A percentile compares a stretch with the other conserved stretches of the same genome.
These are phyloP conservation scores for Bombus superbus DNA, from an alignment of 1,140 invertebrate species.

Conservation along the genomic window DNA sequence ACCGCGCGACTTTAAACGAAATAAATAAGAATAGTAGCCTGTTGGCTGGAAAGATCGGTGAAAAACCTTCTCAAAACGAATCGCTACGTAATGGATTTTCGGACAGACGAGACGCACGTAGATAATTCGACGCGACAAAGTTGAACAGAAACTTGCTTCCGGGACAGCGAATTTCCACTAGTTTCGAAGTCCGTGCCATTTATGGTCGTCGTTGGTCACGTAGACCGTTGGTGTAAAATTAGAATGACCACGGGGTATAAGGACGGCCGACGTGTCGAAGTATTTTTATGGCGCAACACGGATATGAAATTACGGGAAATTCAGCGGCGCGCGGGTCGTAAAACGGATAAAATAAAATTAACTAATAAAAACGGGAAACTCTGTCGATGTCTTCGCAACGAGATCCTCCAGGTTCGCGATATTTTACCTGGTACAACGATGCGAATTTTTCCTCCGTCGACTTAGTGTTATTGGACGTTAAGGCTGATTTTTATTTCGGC, in stretches of 20 bases:
- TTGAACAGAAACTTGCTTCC: background rate
- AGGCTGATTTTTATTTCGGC: background rate
- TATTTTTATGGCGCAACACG: background rate
- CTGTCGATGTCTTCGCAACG: background rate
- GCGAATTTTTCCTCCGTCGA: background rate
- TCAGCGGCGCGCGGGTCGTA: background rate
- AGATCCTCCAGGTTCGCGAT: background rate
- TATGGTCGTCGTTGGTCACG: background rate
- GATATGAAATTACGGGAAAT: conserved; percentile 12
- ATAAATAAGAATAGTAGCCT: too few species aligned
- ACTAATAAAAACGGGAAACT: conserved; percentile 9
- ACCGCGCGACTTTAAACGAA: too few species aligned
- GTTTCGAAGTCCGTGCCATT: conserved; percentile 7
- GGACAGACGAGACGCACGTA: background rate
- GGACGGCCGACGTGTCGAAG: background rate
- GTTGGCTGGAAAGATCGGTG: fast-evolving
- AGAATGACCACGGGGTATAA: conserved; percentile 1
- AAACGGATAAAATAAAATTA: conserved; percentile 18
- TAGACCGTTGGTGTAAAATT: conserved; percentile 17
- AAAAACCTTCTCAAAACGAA: background rate
- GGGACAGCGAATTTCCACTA: background rate
- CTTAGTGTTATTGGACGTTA: background rate
- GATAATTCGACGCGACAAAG: background rate
- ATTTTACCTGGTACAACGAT: background rate
- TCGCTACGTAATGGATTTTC: too few species aligned